These are phyloP conservation scores for Leucoraja ocellata DNA, from an alignment of 2,797 vertebrate genomes.

Conservation along the genomic window DNA sequence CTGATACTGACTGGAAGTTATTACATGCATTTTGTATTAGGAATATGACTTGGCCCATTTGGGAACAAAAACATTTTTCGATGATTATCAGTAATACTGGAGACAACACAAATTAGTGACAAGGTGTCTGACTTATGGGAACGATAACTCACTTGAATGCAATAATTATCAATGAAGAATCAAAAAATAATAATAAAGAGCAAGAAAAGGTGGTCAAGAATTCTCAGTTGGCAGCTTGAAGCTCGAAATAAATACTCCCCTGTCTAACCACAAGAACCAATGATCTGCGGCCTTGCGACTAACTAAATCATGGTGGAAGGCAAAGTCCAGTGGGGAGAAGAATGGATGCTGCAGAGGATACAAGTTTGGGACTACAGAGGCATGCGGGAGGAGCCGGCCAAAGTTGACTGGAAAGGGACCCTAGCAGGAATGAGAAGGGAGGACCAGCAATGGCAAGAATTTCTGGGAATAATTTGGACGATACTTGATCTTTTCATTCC, in stretches of 20 bases:
- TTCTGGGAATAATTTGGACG: too few species aligned
- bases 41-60: background rate
- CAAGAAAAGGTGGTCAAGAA: background rate
- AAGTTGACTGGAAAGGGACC: too few species aligned
- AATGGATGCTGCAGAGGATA: too few species aligned
- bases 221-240: background rate
- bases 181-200: background rate
- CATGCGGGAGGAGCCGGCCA: too few species aligned
- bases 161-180: background rate
- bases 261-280: too few species aligned
- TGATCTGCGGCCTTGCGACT: background rate
- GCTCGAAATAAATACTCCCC: too few species aligned
- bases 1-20: background rate
- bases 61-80: background rate
- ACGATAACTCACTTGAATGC: background rate
- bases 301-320: background rate
- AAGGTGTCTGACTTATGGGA: background rate
- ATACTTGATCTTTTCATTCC: too few species aligned
- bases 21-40: background rate
- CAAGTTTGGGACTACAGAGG: too few species aligned
- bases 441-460: too few species aligned
- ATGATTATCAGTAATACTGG: background rate
- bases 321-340: background rate
- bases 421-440: too few species aligned
- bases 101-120: background rate